Percentiles rank a stretch among this genome's conserved stretches.
Conservation (phyloP, 2,888 invertebrate genomes). For the Argynnis bischoffii region DNA sequence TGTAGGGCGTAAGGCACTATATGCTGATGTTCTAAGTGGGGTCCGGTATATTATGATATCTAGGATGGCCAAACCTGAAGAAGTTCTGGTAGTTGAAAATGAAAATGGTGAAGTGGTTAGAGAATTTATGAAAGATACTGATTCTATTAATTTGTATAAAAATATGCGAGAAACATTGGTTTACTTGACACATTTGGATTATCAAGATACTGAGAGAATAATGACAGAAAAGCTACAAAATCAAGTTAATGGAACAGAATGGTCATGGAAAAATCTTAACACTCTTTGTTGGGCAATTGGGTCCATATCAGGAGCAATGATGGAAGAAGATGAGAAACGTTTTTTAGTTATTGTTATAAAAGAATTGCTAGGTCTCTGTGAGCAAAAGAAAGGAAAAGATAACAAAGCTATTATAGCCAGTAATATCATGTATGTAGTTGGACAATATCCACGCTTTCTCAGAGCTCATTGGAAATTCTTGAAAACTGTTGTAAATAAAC, state of each 20-base stretch:
- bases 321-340: conserved; percentile 99
- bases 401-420: conserved; percentile 99
- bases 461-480: conserved; percentile 99
- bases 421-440: conserved; percentile 99
- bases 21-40: conserved; percentile 91
- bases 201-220: conserved; percentile 97
- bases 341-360: conserved; percentile 99
- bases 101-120: conserved; percentile 99
- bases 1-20: conserved; percentile 86
- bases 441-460: conserved; percentile 99
- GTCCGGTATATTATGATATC: conserved; percentile 99
- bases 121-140: conserved; percentile 99
- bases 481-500: conserved; percentile 99
- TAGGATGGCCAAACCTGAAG: conserved; percentile 99
- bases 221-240: conserved; percentile 99
- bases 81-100: conserved; percentile 99
- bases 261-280: conserved; percentile 99
- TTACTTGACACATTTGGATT: conserved; percentile 99
- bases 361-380: conserved; percentile 97
- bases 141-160: conserved; percentile 99
- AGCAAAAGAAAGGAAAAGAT: conserved; percentile 99
- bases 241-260: conserved; percentile 98
- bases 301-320: conserved; percentile 99
- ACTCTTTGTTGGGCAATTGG: conserved; percentile 99
- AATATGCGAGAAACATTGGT: conserved; percentile 99